These are phyloP conservation scores for Alouatta palliata DNA, from an alignment of 2,113 vertebrate species.

Conservation along the genomic window DNA sequence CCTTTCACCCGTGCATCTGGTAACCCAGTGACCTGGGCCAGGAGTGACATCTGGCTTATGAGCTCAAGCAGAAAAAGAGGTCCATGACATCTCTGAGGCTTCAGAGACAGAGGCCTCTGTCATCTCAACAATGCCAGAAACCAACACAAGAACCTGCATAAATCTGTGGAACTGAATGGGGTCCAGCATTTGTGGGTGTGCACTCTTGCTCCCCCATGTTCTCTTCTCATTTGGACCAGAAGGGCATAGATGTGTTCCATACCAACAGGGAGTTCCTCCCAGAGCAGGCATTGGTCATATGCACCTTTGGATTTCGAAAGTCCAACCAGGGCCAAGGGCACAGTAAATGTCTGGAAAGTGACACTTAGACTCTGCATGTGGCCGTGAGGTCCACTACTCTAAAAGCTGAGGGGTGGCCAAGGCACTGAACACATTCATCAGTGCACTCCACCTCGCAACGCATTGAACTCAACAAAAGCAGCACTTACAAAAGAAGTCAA, in stretches of 20 bases:
- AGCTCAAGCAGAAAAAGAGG: not conserved
- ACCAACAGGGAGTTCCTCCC: not conserved
- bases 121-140: not conserved
- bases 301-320: not conserved
- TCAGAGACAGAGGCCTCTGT: not conserved
- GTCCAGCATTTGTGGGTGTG: fast-evolving
- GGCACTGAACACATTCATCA: not conserved
- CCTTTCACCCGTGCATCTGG: not conserved
- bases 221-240: not conserved
- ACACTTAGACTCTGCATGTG: not conserved
- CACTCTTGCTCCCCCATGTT: not conserved
- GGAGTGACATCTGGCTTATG: not conserved
- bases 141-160: not conserved
- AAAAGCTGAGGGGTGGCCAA: not conserved
- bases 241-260: not conserved
- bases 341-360: not conserved
- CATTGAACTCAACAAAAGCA: not conserved
- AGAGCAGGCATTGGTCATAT: not conserved
- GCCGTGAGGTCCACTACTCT: not conserved
- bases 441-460: not conserved
- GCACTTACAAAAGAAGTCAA: not conserved
- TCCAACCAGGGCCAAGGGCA: not conserved
- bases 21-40: not conserved
- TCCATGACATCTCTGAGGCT: not conserved
- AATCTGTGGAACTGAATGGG: not conserved